Evolutionary conservation across 2,797 vertebrate species (phyloP), one percentile per base, ranked within the genome.

Genomic region (Astyanax mexicanus): DNA sequence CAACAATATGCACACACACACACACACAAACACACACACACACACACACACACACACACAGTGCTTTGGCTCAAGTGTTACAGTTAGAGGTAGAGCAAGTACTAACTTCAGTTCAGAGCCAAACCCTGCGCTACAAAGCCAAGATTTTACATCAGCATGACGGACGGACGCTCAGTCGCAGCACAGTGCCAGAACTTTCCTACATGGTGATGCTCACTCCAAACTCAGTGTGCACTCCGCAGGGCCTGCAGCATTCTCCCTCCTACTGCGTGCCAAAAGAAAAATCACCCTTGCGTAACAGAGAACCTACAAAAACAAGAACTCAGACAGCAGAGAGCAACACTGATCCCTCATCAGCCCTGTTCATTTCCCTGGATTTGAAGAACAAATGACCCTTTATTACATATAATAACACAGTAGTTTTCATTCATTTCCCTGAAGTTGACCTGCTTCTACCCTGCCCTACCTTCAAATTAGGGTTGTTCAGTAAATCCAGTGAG

Each of bases 1-100:
- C n/a, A n/a, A n/a, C n/a, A n/a, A n/a, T n/a, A n/a, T n/a, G n/a
- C n/a, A n/a, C n/a, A n/a, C n/a, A n/a, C n/a, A n/a, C n/a, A n/a
- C n/a, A n/a, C n/a, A n/a, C n/a, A n/a, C n/a, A n/a, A n/a, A n/a
- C n/a, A n/a, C 60, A 23, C 64, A 47, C 61, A 10, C 68, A 42
- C 68, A 32, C 52, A 45, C 69, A 44, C 69, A 45, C 52, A 68
- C 32, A 72, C 57, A 72, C 70, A 29, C 58, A 32, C 15, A 15
- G 19, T 17, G 23, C 6, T 66, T 23, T 12, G 23, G 32, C 21
- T 23, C 58, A 40, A n/a, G 37, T 23, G 37, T 61, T 21, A 61
- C 13, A 19, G 35, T 23, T 40, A 12, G 35, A 38, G n/a, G 4
- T 29, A 61, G 6, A 25, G 44, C 38, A 32, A 62, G 15, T 42